Conservation (phyloP, 2,113 vertebrate genomes). For the Budorcas taxicolor region DNA sequence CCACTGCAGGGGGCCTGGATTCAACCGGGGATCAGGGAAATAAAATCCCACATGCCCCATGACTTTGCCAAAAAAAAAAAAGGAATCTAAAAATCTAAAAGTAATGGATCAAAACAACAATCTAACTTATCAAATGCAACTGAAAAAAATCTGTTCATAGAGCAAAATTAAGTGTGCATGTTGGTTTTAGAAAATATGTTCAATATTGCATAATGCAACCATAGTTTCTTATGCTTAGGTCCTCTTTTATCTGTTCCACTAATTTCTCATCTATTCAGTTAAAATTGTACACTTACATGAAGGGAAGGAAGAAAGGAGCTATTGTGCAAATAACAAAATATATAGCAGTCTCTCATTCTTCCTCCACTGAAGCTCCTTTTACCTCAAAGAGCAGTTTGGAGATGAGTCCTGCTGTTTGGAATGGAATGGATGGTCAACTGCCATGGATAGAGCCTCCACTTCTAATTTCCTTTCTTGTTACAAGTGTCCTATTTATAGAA, state of each 20-base stretch:
- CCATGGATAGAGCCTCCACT: not conserved
- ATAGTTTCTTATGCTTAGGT: not conserved
- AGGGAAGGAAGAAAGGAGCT: not conserved
- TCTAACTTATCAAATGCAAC: not conserved
- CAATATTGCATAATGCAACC: not conserved
- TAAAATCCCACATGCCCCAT: not conserved
- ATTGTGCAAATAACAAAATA: not conserved
- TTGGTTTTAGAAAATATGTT: not conserved
- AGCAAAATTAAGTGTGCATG: not conserved
- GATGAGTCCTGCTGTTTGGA: not conserved
- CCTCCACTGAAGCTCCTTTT: not conserved
- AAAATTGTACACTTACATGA: not conserved
- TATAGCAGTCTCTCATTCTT: not conserved
- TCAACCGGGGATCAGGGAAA: not conserved
- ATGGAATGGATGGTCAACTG: not conserved
- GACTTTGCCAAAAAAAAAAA: not conserved
- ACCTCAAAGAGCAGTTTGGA: not conserved
- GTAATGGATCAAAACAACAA: not conserved
- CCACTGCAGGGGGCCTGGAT: not conserved
- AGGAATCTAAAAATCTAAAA: not conserved
- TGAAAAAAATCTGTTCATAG: not conserved
- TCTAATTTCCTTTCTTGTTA: not conserved
- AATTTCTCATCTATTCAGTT: not conserved
- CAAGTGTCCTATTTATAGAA: constrained; percentile 32
- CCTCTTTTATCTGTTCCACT: not conserved